Evolutionary conservation across 23 tunicate genomes (phyloP).

Genomic region (Aplidium turbinatum): DNA sequence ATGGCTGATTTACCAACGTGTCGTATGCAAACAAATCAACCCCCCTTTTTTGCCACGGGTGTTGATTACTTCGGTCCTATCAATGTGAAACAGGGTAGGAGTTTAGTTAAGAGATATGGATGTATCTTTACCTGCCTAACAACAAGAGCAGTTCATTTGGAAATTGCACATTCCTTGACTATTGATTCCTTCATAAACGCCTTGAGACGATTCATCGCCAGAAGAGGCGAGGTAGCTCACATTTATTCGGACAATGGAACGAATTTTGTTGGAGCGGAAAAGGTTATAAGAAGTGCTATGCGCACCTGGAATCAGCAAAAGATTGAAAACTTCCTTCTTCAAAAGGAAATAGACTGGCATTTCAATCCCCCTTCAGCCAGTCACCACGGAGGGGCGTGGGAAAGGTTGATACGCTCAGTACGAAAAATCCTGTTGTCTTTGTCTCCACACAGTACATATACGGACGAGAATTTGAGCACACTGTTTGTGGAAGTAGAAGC

Average conservation of each 20-base stretch:
- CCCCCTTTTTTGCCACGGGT: background rate
- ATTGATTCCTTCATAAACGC: constrained; percentile 2
- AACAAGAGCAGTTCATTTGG: constrained; percentile 1
- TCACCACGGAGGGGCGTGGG: constrained; percentile 10
- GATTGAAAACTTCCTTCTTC: background rate
- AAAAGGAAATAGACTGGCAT: background rate
- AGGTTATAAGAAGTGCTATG: background rate
- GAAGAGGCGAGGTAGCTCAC: background rate
- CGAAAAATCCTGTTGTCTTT: background rate
- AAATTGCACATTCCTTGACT: background rate
- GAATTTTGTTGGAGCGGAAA: constrained; percentile 8
- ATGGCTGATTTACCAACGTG: constrained; percentile 8
- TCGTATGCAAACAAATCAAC: background rate
- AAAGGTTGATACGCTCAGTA: background rate
- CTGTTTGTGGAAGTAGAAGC: background rate
- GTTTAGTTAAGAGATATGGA: background rate
- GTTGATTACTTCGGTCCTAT: constrained; percentile 5
- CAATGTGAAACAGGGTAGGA: background rate
- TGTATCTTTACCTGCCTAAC: constrained; percentile 4
- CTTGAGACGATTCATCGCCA: background rate
- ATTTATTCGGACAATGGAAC: background rate
- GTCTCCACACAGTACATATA: background rate
- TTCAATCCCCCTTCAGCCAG: background rate
- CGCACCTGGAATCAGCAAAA: background rate
- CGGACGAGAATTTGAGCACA: background rate